Conservation (phyloP, 2,113 vertebrate genomes). For the Epinephelus moara region DNA sequence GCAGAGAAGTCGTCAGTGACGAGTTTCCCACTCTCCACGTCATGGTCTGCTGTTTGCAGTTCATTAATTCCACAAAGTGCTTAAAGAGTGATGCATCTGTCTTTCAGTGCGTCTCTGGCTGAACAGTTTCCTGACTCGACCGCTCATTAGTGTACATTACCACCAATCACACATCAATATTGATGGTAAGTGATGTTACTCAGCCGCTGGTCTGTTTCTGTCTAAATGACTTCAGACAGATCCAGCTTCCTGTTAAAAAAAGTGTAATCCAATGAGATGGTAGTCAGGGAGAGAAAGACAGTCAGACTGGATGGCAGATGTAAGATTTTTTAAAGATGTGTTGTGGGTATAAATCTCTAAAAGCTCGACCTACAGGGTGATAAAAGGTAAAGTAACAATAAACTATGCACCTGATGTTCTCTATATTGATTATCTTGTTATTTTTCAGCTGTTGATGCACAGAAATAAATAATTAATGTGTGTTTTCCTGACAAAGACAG, state of each 20-base stretch:
- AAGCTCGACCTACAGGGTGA: neutral
- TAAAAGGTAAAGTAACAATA: too few species aligned
- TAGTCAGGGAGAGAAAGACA: neutral
- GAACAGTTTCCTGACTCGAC: constrained; percentile 59
- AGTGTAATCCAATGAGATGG: neutral
- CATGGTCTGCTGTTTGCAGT: constrained; percentile 7
- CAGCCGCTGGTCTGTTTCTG: constrained; percentile 36
- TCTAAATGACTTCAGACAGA: constrained; percentile 11
- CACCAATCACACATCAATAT: constrained; percentile 59
- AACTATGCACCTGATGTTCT: neutral
- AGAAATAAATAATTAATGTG: constrained; percentile 54
- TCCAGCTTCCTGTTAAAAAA: neutral
- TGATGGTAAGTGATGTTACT: constrained; percentile 50
- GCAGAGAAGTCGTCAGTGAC: constrained; percentile 20
- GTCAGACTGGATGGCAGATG: neutral
- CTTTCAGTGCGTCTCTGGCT: constrained; percentile 18
- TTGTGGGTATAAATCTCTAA: neutral
- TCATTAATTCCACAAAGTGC: constrained; percentile 16
- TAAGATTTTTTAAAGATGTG: neutral
- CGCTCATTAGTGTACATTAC: constrained; percentile 63
- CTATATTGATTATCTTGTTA: constrained; percentile 30
- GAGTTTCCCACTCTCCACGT: constrained; percentile 21
- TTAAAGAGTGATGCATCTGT: constrained; percentile 29
- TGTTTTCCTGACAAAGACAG: constrained; percentile 3
- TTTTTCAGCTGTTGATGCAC: constrained; percentile 14